Percentiles rank a stretch among this genome's conserved stretches.
These are phyloP conservation scores for Peromyscus maniculatus DNA, from an alignment of 2,113 vertebrate species.

Conservation along the genomic window DNA sequence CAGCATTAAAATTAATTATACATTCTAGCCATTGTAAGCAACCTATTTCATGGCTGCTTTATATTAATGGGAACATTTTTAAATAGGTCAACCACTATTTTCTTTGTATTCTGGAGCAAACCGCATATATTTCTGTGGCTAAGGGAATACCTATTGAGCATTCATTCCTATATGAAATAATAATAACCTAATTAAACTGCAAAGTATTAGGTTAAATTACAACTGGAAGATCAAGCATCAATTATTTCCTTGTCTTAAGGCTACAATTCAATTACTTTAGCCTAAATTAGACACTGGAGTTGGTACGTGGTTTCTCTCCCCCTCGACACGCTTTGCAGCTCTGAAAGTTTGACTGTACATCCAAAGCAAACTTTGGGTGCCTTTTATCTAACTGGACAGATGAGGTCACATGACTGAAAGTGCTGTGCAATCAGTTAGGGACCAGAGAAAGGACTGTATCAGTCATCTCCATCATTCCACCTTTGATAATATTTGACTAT, in stretches of 20 bases:
- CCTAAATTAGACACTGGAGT: neutral
- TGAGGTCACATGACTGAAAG: neutral
- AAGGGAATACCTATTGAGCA: slow-evolving; percentile 14
- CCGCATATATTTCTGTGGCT: slow-evolving; percentile 20
- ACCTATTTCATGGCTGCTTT: slow-evolving; percentile 42
- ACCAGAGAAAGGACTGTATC: neutral
- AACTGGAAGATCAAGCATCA: slow-evolving; percentile 23
- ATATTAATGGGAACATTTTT: slow-evolving; percentile 38
- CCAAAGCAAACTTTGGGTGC: neutral
- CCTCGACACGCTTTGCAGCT: neutral
- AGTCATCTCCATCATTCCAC: neutral
- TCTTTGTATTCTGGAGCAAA: slow-evolving; percentile 32
- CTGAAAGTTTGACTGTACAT: neutral
- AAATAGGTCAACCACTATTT: slow-evolving; percentile 59
- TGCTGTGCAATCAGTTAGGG: neutral
- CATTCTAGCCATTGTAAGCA: slow-evolving; percentile 44
- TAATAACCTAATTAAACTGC: slow-evolving; percentile 41
- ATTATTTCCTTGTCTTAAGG: slow-evolving; percentile 29
- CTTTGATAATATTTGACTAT: slow-evolving; percentile 14
- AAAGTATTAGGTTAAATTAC: slow-evolving; percentile 50
- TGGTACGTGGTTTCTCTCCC: slow-evolving; percentile 2
- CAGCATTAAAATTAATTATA: slow-evolving; percentile 60
- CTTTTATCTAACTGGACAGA: neutral
- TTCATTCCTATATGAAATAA: slow-evolving; percentile 53
- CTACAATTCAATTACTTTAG: slow-evolving; percentile 46